Conservation (phyloP, 2,888 invertebrate genomes). For the Julus scanicus region DNA sequence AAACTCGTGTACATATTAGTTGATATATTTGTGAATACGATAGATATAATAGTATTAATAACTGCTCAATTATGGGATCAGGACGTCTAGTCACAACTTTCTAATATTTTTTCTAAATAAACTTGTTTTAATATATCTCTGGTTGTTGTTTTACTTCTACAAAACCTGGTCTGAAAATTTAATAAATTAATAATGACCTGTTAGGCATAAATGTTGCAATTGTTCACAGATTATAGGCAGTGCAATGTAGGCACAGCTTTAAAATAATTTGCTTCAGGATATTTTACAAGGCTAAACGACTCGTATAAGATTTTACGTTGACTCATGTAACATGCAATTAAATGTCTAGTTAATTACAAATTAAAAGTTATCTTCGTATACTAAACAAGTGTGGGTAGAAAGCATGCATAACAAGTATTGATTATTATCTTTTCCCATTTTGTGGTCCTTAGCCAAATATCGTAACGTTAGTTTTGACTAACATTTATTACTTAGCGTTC, state of each 20-base stretch:
- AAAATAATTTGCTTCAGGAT: background rate
- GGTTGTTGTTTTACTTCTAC: background rate
- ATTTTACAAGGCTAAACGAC: background rate
- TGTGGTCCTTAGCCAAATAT: too few species aligned
- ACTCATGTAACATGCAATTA: background rate
- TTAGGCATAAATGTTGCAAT: background rate
- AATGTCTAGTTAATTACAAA: background rate
- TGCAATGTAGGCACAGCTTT: too few species aligned
- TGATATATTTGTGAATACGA: constrained; percentile 36
- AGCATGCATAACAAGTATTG: too few species aligned
- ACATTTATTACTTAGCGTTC: too few species aligned
- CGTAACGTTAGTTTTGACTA: too few species aligned
- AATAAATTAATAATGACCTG: background rate
- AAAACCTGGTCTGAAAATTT: background rate
- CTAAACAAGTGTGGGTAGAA: too few species aligned
- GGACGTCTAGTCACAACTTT: constrained; percentile 35
- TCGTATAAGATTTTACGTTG: background rate
- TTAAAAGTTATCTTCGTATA: too few species aligned
- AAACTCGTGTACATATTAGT: constrained; percentile 13
- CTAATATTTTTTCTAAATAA: constrained; percentile 42
- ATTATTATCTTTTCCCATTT: too few species aligned
- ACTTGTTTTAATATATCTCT: constrained; percentile 11
- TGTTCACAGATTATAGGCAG: too few species aligned
- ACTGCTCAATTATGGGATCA: constrained; percentile 36
- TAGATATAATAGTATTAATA: constrained; percentile 40